Conservation (phyloP, 2,113 vertebrate genomes). For the Hypomesus transpacificus region DNA sequence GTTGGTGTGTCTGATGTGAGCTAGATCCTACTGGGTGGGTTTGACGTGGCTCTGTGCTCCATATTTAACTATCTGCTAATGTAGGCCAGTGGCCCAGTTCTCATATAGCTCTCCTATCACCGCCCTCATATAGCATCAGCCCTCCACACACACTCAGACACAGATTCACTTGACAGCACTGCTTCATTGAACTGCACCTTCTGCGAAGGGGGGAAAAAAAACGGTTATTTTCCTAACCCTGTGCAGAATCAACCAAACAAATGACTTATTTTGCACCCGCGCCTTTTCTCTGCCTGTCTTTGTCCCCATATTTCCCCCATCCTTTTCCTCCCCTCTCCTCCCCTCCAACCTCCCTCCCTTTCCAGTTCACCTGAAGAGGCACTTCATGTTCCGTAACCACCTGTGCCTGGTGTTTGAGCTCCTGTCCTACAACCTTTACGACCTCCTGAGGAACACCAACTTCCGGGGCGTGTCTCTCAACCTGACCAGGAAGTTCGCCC, state of each 20-base stretch:
- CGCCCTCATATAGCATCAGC: no score
- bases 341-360: not conserved
- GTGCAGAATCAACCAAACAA: not conserved
- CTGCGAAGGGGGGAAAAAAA: not conserved
- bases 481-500: slow-evolving; percentile 91
- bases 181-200: not conserved
- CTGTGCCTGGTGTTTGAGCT: slow-evolving; percentile 96
- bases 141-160: not conserved
- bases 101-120: not conserved
- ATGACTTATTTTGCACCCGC: not conserved
- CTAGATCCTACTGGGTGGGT: no score
- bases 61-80: not conserved
- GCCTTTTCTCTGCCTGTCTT: not conserved
- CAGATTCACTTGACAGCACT: not conserved
- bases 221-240: not conserved
- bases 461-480: slow-evolving; percentile 93
- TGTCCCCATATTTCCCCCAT: not conserved
- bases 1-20: no score
- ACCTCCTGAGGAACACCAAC: slow-evolving; percentile 92
- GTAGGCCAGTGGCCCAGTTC: not conserved
- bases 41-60: not conserved
- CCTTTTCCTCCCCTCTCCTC: not conserved
- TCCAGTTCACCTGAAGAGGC: slow-evolving; percentile 91
- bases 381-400: slow-evolving; percentile 98
- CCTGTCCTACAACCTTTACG: slow-evolving; percentile 93